A percentile compares a stretch with the other conserved stretches of the same genome.
Conservation (phyloP, 2,888 invertebrate species). For the Polyommatus iphigenia region DNA sequence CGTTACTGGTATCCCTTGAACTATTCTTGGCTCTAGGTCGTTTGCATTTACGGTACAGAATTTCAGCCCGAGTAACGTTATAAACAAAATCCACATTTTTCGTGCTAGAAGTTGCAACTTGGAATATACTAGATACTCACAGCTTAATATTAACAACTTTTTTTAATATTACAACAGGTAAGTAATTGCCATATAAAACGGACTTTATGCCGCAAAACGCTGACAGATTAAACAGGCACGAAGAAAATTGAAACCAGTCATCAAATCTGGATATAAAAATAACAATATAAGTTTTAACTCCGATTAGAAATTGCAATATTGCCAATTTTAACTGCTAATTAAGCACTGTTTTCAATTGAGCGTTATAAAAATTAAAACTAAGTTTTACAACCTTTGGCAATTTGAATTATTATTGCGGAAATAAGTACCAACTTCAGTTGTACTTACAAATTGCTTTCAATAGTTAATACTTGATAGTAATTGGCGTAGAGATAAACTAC, state of each 20-base stretch:
- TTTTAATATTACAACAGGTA: too few relatives aligned
- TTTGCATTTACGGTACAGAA: neutral
- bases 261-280: neutral
- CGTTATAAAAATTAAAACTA: neutral
- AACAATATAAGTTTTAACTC: neutral
- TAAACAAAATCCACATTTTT: conserved; percentile 36
- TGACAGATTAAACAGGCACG: neutral
- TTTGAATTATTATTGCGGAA: neutral
- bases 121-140: neutral
- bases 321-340: conserved; percentile 9
- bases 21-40: conserved; percentile 34
- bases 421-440: neutral
- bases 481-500: too few relatives aligned
- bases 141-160: too few relatives aligned
- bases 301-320: conserved; percentile 1
- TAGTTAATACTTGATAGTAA: neutral
- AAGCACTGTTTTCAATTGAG: neutral
- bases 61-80: conserved; percentile 29
- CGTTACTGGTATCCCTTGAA: conserved; percentile 40
- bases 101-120: neutral
- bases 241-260: neutral
- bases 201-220: neutral
- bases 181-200: neutral
- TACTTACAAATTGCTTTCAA: neutral
- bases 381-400: neutral